Evolutionary conservation across 2,888 invertebrate species (phyloP).

Genomic region (Tanypteryx hageni): DNA sequence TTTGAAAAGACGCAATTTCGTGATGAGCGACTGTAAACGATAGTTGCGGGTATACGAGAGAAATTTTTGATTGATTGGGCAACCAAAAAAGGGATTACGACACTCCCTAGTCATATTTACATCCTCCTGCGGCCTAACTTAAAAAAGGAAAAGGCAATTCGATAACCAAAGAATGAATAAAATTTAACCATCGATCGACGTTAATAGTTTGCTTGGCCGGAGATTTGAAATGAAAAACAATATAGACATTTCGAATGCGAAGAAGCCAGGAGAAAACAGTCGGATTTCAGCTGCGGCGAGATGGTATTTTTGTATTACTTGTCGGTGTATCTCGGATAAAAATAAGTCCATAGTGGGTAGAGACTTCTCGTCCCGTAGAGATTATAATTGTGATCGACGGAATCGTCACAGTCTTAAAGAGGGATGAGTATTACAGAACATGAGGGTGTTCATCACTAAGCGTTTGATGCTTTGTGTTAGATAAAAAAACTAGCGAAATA

Average conservation of each 20-base stretch:
- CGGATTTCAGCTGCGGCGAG: neutral
- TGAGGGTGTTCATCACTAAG: neutral
- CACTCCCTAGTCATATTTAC: neutral
- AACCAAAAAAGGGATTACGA: neutral
- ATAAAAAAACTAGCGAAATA: too few relatives aligned
- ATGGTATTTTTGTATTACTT: slow-evolving; percentile 18
- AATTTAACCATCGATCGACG: neutral
- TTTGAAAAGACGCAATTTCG: too few relatives aligned
- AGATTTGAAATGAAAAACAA: neutral
- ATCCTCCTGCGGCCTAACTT: neutral
- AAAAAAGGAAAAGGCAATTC: neutral
- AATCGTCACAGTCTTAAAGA: neutral
- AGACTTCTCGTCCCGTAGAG: slow-evolving; percentile 3
- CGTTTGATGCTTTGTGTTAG: too few relatives aligned
- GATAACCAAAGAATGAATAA: neutral
- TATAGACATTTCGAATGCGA: neutral
- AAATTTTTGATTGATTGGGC: neutral
- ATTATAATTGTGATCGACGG: slow-evolving; percentile 8
- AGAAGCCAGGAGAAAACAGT: slow-evolving; percentile 2
- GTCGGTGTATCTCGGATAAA: neutral
- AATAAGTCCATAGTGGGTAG: neutral
- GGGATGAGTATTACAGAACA: neutral
- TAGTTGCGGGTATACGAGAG: neutral
- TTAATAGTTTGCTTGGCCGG: neutral
- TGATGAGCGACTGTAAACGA: too few relatives aligned